These are phyloP conservation scores for Andrena hattorfiana DNA, from an alignment of 2,888 invertebrate genomes.

Conservation along the genomic window DNA sequence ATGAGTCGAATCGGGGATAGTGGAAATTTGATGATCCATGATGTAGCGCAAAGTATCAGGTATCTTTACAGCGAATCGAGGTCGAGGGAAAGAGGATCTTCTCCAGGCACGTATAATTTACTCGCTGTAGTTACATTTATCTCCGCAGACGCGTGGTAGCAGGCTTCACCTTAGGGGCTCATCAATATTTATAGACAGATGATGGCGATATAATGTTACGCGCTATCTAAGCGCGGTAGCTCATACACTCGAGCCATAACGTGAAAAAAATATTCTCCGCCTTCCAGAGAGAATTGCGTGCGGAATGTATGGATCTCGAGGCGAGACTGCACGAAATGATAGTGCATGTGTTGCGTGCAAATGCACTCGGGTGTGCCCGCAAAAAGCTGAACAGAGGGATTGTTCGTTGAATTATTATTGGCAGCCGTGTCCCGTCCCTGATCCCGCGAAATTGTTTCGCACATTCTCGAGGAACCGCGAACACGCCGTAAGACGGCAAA, in stretches of 20 bases:
- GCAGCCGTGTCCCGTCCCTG: background rate
- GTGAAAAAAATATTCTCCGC: slow-evolving; percentile 17
- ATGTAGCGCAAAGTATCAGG: background rate
- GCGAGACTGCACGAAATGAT: slow-evolving; percentile 5
- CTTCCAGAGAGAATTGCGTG: slow-evolving; percentile 2
- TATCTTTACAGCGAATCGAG: slow-evolving; percentile 5
- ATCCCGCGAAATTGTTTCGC: slow-evolving; percentile 33
- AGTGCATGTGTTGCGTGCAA: slow-evolving; percentile 3
- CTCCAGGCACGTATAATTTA: slow-evolving; percentile 32
- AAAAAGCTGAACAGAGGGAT: too few relatives aligned
- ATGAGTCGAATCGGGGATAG: background rate
- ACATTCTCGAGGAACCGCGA: slow-evolving; percentile 4
- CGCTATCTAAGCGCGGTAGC: slow-evolving; percentile 4
- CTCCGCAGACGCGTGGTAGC: background rate
- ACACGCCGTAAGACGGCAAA: background rate
- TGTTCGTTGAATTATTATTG: slow-evolving; percentile 8
- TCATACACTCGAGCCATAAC: background rate
- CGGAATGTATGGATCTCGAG: too few relatives aligned
- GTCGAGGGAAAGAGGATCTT: slow-evolving; percentile 21
- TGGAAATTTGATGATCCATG: background rate
- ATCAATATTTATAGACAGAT: slow-evolving; percentile 53
- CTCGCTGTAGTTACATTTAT: slow-evolving; percentile 30
- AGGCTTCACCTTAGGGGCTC: slow-evolving; percentile 30
- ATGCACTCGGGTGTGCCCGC: too few relatives aligned
- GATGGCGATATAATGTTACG: slow-evolving; percentile 25